These are phyloP conservation scores for Potamarius usumacintae DNA, from an alignment of 2,113 vertebrate species.

Conservation along the genomic window DNA sequence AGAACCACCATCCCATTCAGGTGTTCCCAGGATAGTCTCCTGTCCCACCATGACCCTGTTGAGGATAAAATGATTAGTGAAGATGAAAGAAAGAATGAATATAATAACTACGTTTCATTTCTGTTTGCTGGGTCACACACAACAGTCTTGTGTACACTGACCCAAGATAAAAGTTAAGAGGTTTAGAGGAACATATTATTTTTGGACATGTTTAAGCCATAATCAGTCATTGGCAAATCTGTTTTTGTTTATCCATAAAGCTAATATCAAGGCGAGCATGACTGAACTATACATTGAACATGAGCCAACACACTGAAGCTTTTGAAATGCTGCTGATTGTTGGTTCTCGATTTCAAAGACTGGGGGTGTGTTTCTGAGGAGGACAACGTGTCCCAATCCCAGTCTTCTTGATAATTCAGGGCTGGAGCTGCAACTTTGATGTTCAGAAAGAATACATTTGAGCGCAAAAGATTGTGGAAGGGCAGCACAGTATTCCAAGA, in stretches of 20 bases:
- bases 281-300: background rate
- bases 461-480: background rate
- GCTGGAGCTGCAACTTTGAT: background rate
- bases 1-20: background rate
- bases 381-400: background rate
- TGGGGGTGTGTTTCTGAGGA: background rate
- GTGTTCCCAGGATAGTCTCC: background rate
- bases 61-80: background rate
- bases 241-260: background rate
- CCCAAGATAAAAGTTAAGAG: background rate
- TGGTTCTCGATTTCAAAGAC: background rate
- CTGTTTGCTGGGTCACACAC: background rate
- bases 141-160: background rate
- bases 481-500: background rate
- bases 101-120: background rate
- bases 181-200: background rate
- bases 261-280: background rate
- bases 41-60: background rate
- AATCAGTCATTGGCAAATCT: background rate
- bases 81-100: background rate
- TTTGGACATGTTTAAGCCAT: background rate
- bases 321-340: background rate
- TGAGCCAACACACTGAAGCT: background rate
- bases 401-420: background rate
- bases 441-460: background rate